phyloP scores from a whole-genome alignment of 2,888 invertebrate species.

The Melitaea athalia region DNA sequence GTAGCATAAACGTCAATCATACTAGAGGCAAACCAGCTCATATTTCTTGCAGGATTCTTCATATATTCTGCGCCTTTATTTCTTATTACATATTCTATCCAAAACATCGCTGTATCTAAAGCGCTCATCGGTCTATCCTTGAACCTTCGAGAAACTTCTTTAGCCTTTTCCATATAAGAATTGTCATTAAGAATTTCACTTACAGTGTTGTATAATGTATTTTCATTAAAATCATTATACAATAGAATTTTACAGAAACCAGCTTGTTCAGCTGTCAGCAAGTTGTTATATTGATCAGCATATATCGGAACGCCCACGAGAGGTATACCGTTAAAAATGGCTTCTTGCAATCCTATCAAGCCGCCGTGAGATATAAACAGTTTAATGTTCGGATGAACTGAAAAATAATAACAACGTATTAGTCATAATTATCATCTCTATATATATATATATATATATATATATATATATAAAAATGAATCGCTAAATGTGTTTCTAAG shows the following conservation, averaged over 20 bases:
- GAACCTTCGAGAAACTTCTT: conserved; percentile 69
- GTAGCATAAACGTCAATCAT: conserved; percentile 71
- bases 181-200: conserved; percentile 66
- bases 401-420: conserved; percentile 24
- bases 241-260: conserved; percentile 73
- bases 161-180: conserved; percentile 58
- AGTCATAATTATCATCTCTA: too few relatives aligned
- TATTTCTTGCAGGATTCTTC: conserved; percentile 71
- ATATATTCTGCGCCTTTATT: conserved; percentile 79
- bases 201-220: conserved; percentile 56
- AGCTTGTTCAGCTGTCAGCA: conserved; percentile 62
- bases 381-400: conserved; percentile 81
- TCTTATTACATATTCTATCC: conserved; percentile 82
- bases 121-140: conserved; percentile 79
- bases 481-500: too few relatives aligned
- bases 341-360: conserved; percentile 84
- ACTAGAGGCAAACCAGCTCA: conserved; percentile 66
- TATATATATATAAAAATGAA: too few relatives aligned
- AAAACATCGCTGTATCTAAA: conserved; percentile 76
- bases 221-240: conserved; percentile 69
- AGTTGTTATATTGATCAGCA: conserved; percentile 77
- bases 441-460: too few relatives aligned
- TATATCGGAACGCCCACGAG: conserved; percentile 78
- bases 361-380: conserved; percentile 86
- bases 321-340: conserved; percentile 83